These are phyloP conservation scores for Helogale parvula DNA, from an alignment of 2,113 vertebrate species.

Conservation along the genomic window DNA sequence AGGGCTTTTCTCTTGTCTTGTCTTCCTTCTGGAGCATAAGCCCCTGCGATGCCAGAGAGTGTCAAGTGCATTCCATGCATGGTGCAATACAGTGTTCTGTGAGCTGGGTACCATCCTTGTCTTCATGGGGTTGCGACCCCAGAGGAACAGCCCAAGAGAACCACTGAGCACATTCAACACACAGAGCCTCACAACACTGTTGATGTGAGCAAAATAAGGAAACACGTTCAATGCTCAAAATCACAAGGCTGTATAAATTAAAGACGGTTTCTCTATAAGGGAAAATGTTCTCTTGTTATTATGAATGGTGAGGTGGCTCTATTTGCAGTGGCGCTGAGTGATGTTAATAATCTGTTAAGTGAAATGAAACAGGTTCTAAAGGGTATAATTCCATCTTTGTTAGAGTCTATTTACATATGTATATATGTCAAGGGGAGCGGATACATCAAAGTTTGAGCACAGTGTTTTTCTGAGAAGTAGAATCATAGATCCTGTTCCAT, in stretches of 20 bases:
- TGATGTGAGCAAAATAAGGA: neutral
- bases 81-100: fast-evolving
- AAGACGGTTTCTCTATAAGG: neutral
- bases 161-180: fast-evolving
- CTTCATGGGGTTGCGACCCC: neutral
- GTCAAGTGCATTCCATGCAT: fast-evolving
- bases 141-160: fast-evolving
- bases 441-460: fast-evolving
- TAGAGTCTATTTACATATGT: neutral
- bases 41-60: fast-evolving
- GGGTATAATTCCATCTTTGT: neutral
- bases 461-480: neutral
- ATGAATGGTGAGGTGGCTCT: neutral
- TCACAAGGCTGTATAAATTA: neutral
- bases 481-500: neutral
- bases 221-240: neutral
- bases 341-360: neutral
- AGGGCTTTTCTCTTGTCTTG: neutral
- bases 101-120: fast-evolving
- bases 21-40: neutral
- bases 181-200: fast-evolving
- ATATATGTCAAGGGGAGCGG: neutral
- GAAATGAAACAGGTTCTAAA: neutral
- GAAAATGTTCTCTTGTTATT: neutral
- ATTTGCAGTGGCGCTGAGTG: neutral